Conservation (phyloP, 92 coral and sea anemone species). For the Epizoanthus illoricatus region DNA sequence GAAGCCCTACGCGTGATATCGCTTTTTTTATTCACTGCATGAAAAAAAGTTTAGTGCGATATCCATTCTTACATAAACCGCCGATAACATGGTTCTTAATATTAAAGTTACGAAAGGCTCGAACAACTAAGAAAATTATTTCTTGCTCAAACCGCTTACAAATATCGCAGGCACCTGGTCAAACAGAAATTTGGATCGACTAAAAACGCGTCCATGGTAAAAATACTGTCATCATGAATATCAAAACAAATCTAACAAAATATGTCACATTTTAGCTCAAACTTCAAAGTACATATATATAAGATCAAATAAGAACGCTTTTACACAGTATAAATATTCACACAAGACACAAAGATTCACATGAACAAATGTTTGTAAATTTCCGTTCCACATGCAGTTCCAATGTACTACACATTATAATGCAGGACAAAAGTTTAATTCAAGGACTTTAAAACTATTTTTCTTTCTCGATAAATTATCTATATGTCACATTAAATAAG, state of each 20-base stretch:
- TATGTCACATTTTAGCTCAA: too few relatives aligned
- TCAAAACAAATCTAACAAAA: too few relatives aligned
- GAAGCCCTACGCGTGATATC: conserved; percentile 24
- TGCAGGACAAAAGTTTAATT: background rate
- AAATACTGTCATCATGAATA: too few relatives aligned
- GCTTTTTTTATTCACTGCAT: background rate
- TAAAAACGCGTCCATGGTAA: background rate
- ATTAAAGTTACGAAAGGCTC: conserved; percentile 21
- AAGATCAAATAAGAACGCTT: too few relatives aligned
- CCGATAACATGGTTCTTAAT: too few relatives aligned
- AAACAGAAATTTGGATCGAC: background rate
- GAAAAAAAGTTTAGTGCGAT: background rate
- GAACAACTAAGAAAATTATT: background rate
- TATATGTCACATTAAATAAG: too few relatives aligned
- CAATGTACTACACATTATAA: background rate
- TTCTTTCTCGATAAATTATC: too few relatives aligned
- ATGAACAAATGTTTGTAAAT: background rate
- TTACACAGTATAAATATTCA: background rate
- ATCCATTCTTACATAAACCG: too few relatives aligned
- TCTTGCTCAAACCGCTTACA: background rate
- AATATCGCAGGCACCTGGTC: conserved; percentile 15
- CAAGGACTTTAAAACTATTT: background rate
- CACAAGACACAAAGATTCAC: background rate
- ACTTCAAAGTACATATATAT: too few relatives aligned
- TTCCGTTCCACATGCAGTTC: background rate